Conservation (phyloP, 2,113 vertebrate genomes). For the Nipponia nippon region DNA sequence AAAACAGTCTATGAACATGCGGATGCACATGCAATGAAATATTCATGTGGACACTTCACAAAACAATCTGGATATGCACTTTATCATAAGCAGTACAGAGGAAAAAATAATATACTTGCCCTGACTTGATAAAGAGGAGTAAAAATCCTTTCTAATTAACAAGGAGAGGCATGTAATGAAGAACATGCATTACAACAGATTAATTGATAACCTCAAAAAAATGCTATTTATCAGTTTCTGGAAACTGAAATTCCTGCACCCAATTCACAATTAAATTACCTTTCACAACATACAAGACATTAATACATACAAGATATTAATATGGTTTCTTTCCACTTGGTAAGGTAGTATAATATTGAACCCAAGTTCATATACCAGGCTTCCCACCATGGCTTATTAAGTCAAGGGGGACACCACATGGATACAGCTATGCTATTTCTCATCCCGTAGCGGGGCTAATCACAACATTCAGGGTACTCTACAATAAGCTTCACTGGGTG, state of each 20-base stretch:
- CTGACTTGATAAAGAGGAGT: slow-evolving; percentile 64
- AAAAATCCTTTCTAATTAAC: slow-evolving; percentile 72
- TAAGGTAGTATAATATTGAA: neutral
- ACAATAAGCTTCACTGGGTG: neutral
- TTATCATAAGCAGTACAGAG: slow-evolving; percentile 5
- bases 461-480: neutral
- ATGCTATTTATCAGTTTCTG: slow-evolving; percentile 35
- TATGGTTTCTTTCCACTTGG: neutral
- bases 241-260: slow-evolving; percentile 34
- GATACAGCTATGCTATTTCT: neutral
- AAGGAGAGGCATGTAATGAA: slow-evolving; percentile 61
- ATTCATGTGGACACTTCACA: neutral
- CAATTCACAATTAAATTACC: slow-evolving; percentile 15
- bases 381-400: neutral
- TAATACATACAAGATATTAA: neutral
- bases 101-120: slow-evolving; percentile 31
- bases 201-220: slow-evolving; percentile 65
- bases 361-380: neutral
- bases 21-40: neutral
- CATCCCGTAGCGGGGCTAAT: neutral
- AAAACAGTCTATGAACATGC: neutral
- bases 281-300: neutral
- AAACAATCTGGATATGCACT: neutral
- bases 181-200: slow-evolving; percentile 69
- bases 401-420: neutral